These are phyloP conservation scores for Cremastinae sp. DNA, from an alignment of 2,888 invertebrate species.

Conservation along the genomic window DNA sequence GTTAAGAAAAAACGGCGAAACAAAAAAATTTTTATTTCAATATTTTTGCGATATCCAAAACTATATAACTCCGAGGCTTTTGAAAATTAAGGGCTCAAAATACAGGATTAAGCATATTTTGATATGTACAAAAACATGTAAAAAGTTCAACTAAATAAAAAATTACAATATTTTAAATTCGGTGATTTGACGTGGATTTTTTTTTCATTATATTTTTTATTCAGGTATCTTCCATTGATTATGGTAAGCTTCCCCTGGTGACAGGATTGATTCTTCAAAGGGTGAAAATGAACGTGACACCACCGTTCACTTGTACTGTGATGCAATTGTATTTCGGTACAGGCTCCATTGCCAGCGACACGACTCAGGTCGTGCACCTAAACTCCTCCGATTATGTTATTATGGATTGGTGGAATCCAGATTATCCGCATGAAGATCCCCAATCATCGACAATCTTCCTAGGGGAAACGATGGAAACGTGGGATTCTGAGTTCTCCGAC, in stretches of 20 bases:
- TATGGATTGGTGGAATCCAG: conserved; percentile 87
- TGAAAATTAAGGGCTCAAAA: too few species aligned
- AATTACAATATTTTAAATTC: too few species aligned
- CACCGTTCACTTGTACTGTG: conserved; percentile 81
- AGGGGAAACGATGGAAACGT: conserved; percentile 68
- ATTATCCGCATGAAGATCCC: conserved; percentile 80
- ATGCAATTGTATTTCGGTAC: conserved; percentile 83
- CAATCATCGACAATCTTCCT: conserved; percentile 68
- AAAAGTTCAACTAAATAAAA: too few species aligned
- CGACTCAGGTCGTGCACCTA: conserved; percentile 78
- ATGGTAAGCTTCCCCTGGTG: conserved; percentile 83
- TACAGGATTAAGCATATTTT: too few species aligned
- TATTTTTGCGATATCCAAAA: too few species aligned
- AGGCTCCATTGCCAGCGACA: conserved; percentile 75
- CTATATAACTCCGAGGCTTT: too few species aligned
- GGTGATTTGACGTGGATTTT: too few species aligned
- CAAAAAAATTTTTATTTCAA: conserved; percentile 56
- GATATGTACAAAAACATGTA: too few species aligned
- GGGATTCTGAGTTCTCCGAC: conserved; percentile 64
- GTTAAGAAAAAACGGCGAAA: conserved; percentile 13
- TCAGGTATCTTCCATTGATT: conserved; percentile 83
- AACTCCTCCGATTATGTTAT: conserved; percentile 82
- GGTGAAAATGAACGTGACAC: conserved; percentile 82
- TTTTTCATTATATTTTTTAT: too few species aligned
- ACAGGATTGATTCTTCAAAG: conserved; percentile 84